These are phyloP conservation scores for Ganaspis brasiliensis DNA, from an alignment of 2,888 invertebrate genomes.

Conservation along the genomic window DNA sequence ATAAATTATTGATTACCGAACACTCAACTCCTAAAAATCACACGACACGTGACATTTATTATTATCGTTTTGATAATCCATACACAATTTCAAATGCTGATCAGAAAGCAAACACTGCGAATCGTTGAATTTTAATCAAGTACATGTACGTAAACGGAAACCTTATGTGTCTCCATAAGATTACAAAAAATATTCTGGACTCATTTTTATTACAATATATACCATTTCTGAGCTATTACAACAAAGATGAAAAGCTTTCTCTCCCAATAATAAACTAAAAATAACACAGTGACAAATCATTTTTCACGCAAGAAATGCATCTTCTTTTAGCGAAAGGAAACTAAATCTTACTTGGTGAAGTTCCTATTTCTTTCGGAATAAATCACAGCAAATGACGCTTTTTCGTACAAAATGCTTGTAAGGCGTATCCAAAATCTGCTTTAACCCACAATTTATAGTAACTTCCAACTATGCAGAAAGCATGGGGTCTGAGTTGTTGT, in stretches of 20 bases:
- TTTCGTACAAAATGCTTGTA: conserved; percentile 29
- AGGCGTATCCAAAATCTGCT: conserved; percentile 29
- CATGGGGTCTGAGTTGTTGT: background rate
- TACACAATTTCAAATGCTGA: conserved; percentile 19
- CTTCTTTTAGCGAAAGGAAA: background rate
- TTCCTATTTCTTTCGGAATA: conserved; percentile 8
- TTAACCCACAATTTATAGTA: conserved; percentile 20
- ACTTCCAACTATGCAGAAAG: conserved; percentile 35
- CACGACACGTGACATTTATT: conserved; percentile 1
- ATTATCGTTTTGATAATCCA: background rate
- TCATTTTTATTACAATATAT: too few species aligned
- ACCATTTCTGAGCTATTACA: background rate
- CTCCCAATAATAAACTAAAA: background rate
- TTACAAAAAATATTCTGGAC: too few species aligned
- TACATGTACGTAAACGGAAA: background rate
- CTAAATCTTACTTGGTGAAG: background rate
- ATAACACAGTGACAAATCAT: conserved; percentile 6
- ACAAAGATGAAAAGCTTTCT: background rate
- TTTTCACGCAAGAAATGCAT: background rate
- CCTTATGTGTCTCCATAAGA: background rate
- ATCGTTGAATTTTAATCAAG: background rate
- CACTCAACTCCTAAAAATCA: background rate
- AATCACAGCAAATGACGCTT: conserved; percentile 33
- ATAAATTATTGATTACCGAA: conserved; percentile 22
- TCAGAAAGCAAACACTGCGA: conserved; percentile 9